A percentile compares a stretch with the other conserved stretches of the same genome.
Conservation (phyloP, 2,888 invertebrate species). For the Poecilobothrus nobilitatus region DNA sequence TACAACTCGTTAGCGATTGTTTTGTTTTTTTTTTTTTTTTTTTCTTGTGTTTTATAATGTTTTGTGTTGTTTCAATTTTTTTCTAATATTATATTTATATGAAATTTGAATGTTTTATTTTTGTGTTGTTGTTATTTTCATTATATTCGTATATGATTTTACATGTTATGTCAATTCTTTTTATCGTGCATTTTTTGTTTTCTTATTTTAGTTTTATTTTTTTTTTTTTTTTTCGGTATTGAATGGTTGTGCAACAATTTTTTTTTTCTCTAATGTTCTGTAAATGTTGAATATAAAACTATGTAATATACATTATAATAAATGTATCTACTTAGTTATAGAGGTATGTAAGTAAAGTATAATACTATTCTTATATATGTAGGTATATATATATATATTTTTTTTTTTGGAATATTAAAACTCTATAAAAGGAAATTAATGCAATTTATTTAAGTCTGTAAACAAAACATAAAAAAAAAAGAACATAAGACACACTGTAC, state of each 20-base stretch:
- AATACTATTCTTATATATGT: too few species aligned
- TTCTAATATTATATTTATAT: not conserved
- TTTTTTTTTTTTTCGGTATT: not conserved
- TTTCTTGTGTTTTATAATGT: not conserved
- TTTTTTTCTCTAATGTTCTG: not conserved
- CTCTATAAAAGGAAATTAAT: constrained; percentile 4
- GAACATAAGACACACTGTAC: not conserved
- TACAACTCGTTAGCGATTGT: not conserved
- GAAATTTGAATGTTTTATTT: too few species aligned
- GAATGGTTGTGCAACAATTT: not conserved
- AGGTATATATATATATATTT: too few species aligned
- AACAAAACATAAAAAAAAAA: too few species aligned
- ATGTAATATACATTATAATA: too few species aligned
- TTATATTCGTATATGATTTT: too few species aligned
- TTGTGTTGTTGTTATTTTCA: too few species aligned
- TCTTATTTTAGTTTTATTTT: not conserved
- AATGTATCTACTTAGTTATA: too few species aligned
- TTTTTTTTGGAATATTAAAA: not conserved
- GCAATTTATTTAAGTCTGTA: not conserved
- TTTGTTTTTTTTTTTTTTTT: not conserved
- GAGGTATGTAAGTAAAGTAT: too few species aligned
- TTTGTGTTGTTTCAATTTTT: not conserved
- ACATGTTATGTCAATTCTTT: not conserved
- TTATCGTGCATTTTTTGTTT: not conserved
- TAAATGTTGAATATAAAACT: too few species aligned